Base-by-base conservation (phyloP, 2,888 invertebrate genomes). In the Masnerella sp. region DNA sequence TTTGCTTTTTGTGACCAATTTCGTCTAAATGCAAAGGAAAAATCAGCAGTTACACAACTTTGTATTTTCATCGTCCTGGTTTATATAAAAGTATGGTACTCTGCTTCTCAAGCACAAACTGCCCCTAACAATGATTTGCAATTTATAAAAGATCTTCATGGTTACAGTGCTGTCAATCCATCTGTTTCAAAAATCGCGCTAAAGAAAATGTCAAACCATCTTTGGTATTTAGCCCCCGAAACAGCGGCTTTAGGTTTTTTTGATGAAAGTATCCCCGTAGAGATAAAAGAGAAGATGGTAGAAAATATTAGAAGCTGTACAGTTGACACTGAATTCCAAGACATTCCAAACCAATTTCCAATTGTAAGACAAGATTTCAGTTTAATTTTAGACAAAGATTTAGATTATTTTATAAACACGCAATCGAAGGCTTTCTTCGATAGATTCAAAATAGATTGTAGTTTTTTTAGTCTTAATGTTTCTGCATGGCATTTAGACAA, bases 81-180 rank as follows among this genome's bases (percentile, higher is more conserved):
- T 72, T 75, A 52, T 22, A 52, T 52, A 14, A 52, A 34, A 52
- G 36, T 36, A 3, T 52, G 36, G 52, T 52, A 22, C n/a, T 36
- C 52, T 14, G 52, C 52, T 18, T n/a, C 52, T 9, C 5, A 11
- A 8, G 52, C 36, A 9, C 2, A 11, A 12, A 36, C 36, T 14
- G 52, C 52, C 9, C 52, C 52, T 20, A 34, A 32, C n/a, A 52
- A 49, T 34, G 49, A 78, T 70, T 52, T 77, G 14, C 9, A 61
- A 18, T 76, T 75, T 49, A 32, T 76, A 7, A 75, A 77, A 70
- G 12, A 14, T 18, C 47, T 76, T 17, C 40, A 67, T 43, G 3
- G 30, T 9, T 43, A 56, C 12, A n/a, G 17, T 20, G 30, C 28
- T 2, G 14, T 56, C 7, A 34, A 75, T 20, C 5, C 25, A 7